Conservation (phyloP, 1,140 invertebrate species). For the Holotrichia oblita region DNA sequence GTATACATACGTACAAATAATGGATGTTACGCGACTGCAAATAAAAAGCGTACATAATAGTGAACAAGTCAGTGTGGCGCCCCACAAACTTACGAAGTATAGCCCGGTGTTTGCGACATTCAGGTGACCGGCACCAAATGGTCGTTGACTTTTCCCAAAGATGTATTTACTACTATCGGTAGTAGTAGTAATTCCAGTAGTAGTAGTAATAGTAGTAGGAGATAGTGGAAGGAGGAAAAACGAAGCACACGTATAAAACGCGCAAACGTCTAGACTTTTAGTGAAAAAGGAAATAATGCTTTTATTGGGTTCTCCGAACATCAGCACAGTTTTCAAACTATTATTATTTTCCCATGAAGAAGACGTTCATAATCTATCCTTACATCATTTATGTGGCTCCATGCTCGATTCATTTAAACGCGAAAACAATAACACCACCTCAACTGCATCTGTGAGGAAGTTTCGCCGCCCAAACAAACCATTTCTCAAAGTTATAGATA, state of each 20-base stretch:
- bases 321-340: slow-evolving; percentile 29
- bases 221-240: background rate
- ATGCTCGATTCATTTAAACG: slow-evolving; percentile 26
- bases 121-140: slow-evolving; percentile 48
- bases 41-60: slow-evolving; percentile 37
- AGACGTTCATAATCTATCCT: slow-evolving; percentile 4
- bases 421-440: slow-evolving; percentile 15
- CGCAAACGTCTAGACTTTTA: slow-evolving; percentile 25
- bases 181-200: background rate
- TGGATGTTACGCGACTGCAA: slow-evolving; percentile 35
- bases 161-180: slow-evolving; percentile 15
- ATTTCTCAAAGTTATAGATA: background rate
- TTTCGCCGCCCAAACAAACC: slow-evolving; percentile 28
- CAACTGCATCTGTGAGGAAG: background rate
- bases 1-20: slow-evolving; percentile 9
- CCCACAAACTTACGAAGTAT: slow-evolving; percentile 47
- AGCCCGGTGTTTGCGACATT: slow-evolving; percentile 49
- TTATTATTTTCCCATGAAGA: slow-evolving; percentile 29
- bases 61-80: slow-evolving; percentile 34
- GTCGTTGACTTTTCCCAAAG: slow-evolving; percentile 45
- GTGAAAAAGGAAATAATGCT: slow-evolving; percentile 30
- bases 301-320: background rate
- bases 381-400: background rate
- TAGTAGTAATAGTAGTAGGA: background rate
- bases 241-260: slow-evolving; percentile 14